Base-by-base conservation (phyloP, 2,888 invertebrate genomes). In the Metopia argyrocephala region DNA sequence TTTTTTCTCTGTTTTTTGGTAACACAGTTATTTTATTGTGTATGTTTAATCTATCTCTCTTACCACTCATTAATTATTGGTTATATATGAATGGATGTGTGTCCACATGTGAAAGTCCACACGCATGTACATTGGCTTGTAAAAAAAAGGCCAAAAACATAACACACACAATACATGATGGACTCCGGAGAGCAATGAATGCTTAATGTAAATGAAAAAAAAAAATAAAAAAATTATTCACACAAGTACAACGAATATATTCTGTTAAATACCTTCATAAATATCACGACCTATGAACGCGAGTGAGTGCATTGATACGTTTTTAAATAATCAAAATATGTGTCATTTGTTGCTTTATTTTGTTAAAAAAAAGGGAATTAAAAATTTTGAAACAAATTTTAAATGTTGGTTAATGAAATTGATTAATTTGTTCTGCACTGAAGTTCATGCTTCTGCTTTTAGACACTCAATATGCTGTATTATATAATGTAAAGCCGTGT, bases 31-130 rank as follows among this genome's bases (percentile, higher is more conserved):
- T 61, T 38, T 69, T 52, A 18, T 65, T 52, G 31, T 80, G 31
- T 62, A 38, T 62, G 18, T 71, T 76, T 76, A 76, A 80, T 80
- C 71, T 76, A 57, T 80, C 38, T 76, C 76, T 76, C 79, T 57
- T 71, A 71, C 79, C 79, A 18, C 71, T 76, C 76, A 76, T 80
- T 80, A 80, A 76, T 80, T 80, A 76, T 76, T 74, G 56, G 64
- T 50, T 62, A 52, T 52, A 46, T 48, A 54, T 21, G 48, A 38
- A 18, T 54, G 54, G 54, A 46, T 20, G 46, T 45, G 9, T 38
- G 27, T 15, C 28, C 27, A 46, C 21, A 18, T 62, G 5, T 54
- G 25, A 52, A 15, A 31, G 31, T 28, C 9, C 21, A 38, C 5
- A 15, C 25, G 12, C 7, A 61, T 45, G 5, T 25, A 18, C 38